Conservation (phyloP, 1,140 invertebrate species). For the Lepidurus couesii region DNA sequence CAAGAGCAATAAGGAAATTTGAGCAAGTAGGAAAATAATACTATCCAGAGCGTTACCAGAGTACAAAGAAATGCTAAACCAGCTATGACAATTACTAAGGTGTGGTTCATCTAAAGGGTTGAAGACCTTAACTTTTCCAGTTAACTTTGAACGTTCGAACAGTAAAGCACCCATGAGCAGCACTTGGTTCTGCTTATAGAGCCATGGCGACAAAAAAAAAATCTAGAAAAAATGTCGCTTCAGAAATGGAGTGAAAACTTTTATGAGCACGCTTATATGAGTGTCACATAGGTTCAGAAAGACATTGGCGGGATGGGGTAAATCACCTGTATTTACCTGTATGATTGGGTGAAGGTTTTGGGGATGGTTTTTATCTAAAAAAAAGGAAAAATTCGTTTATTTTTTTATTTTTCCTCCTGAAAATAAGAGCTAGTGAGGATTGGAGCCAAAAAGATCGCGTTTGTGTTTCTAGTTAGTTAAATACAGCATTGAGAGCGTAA, state of each 20-base stretch:
- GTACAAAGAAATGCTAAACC: constrained; percentile 11
- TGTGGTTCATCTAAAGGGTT: constrained; percentile 1
- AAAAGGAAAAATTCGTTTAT: too few species aligned
- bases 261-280: too few species aligned
- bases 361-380: too few species aligned
- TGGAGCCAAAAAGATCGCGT: neutral
- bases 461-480: too few species aligned
- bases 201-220: constrained; percentile 5
- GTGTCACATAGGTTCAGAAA: too few species aligned
- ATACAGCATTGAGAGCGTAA: neutral
- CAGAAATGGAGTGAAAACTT: neutral
- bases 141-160: neutral
- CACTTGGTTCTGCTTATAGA: neutral
- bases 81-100: constrained; percentile 20
- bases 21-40: neutral
- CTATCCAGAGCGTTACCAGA: neutral
- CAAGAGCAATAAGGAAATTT: constrained; percentile 15
- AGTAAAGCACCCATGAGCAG: neutral
- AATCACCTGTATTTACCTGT: too few species aligned
- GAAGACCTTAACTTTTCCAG: constrained; percentile 3
- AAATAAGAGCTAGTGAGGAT: neutral
- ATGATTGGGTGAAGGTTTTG: too few species aligned
- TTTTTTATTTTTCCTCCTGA: neutral
- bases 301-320: too few species aligned
- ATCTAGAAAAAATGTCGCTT: neutral